Percentiles rank a stretch among this genome's conserved stretches.
Conservation (phyloP, 2,888 invertebrate genomes). For the Mallateleia sp. region DNA sequence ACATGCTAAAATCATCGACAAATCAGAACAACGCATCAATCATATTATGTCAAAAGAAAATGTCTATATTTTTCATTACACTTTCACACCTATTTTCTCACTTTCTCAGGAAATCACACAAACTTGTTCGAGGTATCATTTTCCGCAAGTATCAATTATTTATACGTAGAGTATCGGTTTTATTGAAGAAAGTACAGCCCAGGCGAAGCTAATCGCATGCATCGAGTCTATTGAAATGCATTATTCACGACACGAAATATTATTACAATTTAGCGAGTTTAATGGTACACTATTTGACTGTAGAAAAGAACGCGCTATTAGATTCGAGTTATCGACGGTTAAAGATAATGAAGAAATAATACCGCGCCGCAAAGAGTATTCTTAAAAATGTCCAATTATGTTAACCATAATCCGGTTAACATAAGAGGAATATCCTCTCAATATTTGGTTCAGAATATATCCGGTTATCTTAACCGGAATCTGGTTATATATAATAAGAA, state of each 20-base stretch:
- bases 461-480: too few species aligned
- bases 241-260: slow-evolving; percentile 8
- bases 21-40: too few species aligned
- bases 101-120: slow-evolving; percentile 31
- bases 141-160: slow-evolving; percentile 46
- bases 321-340: background rate
- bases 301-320: background rate
- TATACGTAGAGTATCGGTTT: slow-evolving; percentile 7
- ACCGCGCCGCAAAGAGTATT: background rate
- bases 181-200: slow-evolving; percentile 29
- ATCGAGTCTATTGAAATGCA: background rate
- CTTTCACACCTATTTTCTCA: slow-evolving; percentile 59
- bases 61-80: slow-evolving; percentile 33
- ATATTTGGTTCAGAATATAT: too few species aligned
- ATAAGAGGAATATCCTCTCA: too few species aligned
- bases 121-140: slow-evolving; percentile 1
- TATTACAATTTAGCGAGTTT: slow-evolving; percentile 5
- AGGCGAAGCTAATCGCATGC: slow-evolving; percentile 14
- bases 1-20: too few species aligned
- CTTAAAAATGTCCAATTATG: too few species aligned
- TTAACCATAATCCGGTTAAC: too few species aligned
- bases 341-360: background rate
- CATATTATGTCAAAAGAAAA: slow-evolving; percentile 33
- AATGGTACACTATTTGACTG: slow-evolving; percentile 18
- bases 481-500: too few species aligned